A percentile compares a stretch with the other conserved stretches of the same genome.
phyloP scores from a whole-genome alignment of 2,113 vertebrate species.

The Saguinus midas region DNA sequence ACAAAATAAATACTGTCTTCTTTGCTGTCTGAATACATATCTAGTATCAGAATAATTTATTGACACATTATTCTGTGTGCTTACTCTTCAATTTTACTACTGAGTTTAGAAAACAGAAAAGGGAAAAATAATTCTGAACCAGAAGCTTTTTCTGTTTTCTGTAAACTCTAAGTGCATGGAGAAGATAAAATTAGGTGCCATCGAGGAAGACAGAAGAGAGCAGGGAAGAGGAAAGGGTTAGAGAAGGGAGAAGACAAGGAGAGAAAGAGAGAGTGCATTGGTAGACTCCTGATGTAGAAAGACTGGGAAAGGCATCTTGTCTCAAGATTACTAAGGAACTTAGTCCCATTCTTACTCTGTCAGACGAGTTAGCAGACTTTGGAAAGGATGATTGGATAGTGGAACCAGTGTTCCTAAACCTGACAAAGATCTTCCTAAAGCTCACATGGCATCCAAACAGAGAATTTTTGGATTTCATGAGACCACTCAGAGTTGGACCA shows the following conservation, averaged over 20 bases:
- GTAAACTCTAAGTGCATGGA: not conserved
- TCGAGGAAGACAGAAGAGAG: not conserved
- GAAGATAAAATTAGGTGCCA: not conserved
- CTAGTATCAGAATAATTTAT: not conserved
- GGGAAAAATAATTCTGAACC: not conserved
- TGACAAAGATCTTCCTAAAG: not conserved
- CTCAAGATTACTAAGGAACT: not conserved
- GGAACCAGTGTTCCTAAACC: not conserved
- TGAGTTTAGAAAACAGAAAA: not conserved
- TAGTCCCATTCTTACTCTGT: not conserved
- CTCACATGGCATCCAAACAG: not conserved
- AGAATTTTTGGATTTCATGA: not conserved
- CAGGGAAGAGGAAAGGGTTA: not conserved
- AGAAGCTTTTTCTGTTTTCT: not conserved
- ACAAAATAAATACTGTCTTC: not conserved
- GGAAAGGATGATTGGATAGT: not conserved
- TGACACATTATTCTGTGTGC: not conserved
- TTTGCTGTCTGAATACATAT: not conserved
- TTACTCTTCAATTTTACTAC: not conserved
- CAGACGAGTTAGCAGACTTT: not conserved
- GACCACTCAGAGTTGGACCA: not conserved
- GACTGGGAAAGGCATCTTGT: not conserved
- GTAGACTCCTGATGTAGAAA: not conserved
- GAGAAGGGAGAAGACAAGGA: not conserved
- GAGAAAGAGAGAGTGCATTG: not conserved